Conservation (phyloP, 30 jellyfish, hydroid and myxozoan genomes). For the Chironex yamaguchii region DNA sequence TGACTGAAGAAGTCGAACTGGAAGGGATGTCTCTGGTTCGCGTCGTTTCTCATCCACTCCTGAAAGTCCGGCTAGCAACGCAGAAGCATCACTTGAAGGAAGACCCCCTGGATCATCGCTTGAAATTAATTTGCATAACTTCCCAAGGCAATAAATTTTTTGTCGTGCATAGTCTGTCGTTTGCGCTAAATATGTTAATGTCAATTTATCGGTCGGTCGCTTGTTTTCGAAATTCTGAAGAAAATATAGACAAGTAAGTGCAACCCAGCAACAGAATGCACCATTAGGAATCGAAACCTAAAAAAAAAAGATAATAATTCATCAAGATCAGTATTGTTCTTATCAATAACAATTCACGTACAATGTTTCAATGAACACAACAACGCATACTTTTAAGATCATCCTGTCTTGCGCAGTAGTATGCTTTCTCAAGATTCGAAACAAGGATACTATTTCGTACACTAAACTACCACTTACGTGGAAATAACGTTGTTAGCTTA, state of each 20-base stretch:
- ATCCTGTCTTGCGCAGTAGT: too few relatives aligned
- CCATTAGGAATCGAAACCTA: background rate
- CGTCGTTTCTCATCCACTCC: conserved; percentile 40
- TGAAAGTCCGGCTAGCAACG: conserved; percentile 30
- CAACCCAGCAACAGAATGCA: conserved; percentile 76
- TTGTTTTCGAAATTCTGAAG: conserved; percentile 58
- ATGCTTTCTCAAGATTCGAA: too few relatives aligned
- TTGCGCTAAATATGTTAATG: conserved; percentile 71
- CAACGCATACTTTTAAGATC: too few relatives aligned
- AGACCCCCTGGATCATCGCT: conserved; percentile 17
- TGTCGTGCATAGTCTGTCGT: conserved; percentile 73
- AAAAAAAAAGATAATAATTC: too few relatives aligned
- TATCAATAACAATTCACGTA: too few relatives aligned
- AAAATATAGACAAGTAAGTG: conserved; percentile 77
- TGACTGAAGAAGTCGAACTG: conserved; percentile 42
- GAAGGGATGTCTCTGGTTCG: conserved; percentile 33
- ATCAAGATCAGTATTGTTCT: too few relatives aligned
- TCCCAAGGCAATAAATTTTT: conserved; percentile 72
- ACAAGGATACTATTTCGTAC: too few relatives aligned
- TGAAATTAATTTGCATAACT: conserved; percentile 70
- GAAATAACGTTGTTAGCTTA: too few relatives aligned
- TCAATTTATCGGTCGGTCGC: conserved; percentile 49
- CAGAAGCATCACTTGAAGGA: background rate
- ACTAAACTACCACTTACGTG: too few relatives aligned
- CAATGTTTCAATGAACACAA: too few relatives aligned